These are phyloP conservation scores for Cataglyphis livida DNA, from an alignment of 2,888 invertebrate species.

Conservation along the genomic window DNA sequence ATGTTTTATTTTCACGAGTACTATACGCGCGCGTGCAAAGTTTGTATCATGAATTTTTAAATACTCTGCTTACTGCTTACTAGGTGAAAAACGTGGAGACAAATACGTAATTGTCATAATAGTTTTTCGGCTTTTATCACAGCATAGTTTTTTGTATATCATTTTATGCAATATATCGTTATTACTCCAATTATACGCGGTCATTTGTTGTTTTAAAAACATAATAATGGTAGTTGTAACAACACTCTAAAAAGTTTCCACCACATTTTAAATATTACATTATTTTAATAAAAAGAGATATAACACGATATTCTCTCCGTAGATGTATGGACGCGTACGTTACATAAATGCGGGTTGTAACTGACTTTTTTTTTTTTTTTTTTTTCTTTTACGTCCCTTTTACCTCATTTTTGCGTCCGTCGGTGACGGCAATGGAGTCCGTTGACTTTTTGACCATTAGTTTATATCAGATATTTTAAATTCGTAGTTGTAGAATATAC, in stretches of 20 bases:
- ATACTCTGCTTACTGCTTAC: not conserved
- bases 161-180: not conserved
- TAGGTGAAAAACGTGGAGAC: not conserved
- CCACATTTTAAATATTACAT: conserved; percentile 40
- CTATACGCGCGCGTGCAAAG: not conserved
- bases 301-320: conserved; percentile 12
- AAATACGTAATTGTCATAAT: conserved; percentile 15
- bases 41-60: not conserved
- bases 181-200: not conserved
- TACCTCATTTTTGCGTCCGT: conserved; percentile 35
- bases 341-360: conserved; percentile 28
- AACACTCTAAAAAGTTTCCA: conserved; percentile 21
- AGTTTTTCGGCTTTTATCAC: not conserved
- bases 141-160: conserved; percentile 7
- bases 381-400: conserved; percentile 34
- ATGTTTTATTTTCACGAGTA: not conserved
- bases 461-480: conserved; percentile 31
- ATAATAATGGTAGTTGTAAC: not conserved
- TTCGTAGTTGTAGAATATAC: not conserved
- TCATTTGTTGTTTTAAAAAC: not conserved
- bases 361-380: conserved; percentile 38
- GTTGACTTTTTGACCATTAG: conserved; percentile 8
- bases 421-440: conserved; percentile 36
- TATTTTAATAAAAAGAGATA: conserved; percentile 33
- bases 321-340: conserved; percentile 9